Percentiles rank a stretch among this genome's conserved stretches.
These are phyloP conservation scores for Campoletis sonorensis DNA, from an alignment of 1,140 invertebrate species.

Conservation along the genomic window DNA sequence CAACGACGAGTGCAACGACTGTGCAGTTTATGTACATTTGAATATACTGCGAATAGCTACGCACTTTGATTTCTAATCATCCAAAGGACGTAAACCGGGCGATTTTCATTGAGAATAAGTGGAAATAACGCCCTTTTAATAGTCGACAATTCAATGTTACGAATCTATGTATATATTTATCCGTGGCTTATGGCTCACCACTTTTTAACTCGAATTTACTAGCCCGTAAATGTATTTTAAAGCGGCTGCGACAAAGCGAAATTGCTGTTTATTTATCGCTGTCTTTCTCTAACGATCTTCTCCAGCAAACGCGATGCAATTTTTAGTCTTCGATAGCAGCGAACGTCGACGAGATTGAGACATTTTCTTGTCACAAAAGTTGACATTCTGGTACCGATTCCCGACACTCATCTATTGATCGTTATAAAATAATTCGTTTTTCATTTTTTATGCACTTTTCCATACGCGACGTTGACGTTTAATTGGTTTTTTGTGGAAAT, in stretches of 20 bases:
- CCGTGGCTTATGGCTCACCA: background rate
- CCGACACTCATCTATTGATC: background rate
- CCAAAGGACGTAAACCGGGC: background rate
- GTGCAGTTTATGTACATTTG: background rate
- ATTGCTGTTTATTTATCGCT: constrained; percentile 7
- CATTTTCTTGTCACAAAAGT: background rate
- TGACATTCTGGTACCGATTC: background rate
- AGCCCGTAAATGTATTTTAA: constrained; percentile 29
- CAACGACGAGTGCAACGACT: constrained; percentile 42
- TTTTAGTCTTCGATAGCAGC: constrained; percentile 9
- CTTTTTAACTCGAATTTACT: constrained; percentile 37
- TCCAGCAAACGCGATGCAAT: constrained; percentile 22
- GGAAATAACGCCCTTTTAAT: background rate
- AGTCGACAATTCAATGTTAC: background rate
- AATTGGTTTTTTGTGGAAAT: no score
- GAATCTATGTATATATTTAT: background rate
- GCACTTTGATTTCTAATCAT: background rate
- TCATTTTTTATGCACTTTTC: background rate
- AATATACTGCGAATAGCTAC: background rate
- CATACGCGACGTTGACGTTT: no score
- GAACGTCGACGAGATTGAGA: background rate
- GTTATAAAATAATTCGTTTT: constrained; percentile 10
- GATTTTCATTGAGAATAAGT: background rate
- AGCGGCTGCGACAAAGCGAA: constrained; percentile 24
- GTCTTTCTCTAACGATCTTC: background rate